Evolutionary conservation across 2,113 vertebrate species (phyloP).

Genomic region (Pterocles orientalis): DNA sequence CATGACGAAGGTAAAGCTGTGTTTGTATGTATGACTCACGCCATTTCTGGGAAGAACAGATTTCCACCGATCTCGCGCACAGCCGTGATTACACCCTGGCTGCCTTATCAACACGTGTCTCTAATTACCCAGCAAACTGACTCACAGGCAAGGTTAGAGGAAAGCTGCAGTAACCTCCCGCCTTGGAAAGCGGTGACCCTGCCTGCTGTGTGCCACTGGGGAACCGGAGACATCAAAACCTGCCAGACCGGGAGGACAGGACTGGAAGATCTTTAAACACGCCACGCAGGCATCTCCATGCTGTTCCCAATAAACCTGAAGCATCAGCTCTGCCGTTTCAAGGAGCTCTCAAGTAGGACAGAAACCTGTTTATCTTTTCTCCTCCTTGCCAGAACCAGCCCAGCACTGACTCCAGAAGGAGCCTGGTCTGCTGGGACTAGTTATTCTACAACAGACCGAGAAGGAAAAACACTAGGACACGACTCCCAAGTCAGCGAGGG

Average conservation of each 20-base stretch:
- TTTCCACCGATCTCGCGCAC: conserved; percentile 37
- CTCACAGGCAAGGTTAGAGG: neutral
- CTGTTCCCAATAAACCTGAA: neutral
- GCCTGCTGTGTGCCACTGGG: neutral
- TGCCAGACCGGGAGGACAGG: neutral
- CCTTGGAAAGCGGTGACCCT: neutral
- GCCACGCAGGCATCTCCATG: neutral
- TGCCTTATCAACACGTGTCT: conserved; percentile 57
- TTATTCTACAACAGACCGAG: neutral
- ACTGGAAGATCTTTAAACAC: neutral
- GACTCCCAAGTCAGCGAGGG: neutral
- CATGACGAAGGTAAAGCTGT: conserved; percentile 29
- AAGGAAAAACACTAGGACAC: neutral
- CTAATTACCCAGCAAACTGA: conserved; percentile 44
- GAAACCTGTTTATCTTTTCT: neutral
- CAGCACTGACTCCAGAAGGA: neutral
- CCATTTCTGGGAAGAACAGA: conserved; percentile 30
- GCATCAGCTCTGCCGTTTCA: neutral
- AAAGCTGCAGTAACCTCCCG: conserved; percentile 32
- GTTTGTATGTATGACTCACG: conserved; percentile 63
- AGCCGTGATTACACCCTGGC: neutral
- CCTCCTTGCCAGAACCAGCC: neutral
- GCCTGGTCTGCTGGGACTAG: neutral
- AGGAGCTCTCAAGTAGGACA: neutral
- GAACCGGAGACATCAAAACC: neutral